Percentiles rank a stretch among this genome's conserved stretches.
Conservation (phyloP, 2,797 vertebrate genomes). For the Lutjanus argentimaculatus region DNA sequence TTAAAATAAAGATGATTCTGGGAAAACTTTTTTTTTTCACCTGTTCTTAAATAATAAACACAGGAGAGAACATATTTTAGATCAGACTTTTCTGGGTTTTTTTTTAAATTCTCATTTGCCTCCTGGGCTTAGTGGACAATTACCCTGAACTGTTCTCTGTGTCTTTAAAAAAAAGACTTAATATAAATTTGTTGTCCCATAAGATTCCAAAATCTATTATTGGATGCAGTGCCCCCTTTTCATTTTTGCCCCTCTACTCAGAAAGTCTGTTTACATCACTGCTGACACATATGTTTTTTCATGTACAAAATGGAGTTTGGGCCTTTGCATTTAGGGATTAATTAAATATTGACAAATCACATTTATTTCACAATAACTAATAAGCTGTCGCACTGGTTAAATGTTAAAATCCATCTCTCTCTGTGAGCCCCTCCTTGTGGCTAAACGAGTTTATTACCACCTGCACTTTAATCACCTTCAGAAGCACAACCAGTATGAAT, state of each 20-base stretch:
- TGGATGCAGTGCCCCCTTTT: background rate
- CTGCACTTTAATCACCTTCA: background rate
- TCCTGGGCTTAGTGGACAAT: no score
- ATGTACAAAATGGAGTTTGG: background rate
- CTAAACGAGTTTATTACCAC: constrained; percentile 57
- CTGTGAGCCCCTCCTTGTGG: constrained; percentile 79
- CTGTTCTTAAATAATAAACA: no score
- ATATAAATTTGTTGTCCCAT: no score
- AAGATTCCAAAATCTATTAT: no score
- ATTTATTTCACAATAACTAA: constrained; percentile 11
- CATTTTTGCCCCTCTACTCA: background rate
- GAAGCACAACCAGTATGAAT: background rate
- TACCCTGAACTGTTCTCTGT: no score
- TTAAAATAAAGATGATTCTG: no score
- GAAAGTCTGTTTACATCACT: background rate
- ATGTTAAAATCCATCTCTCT: constrained; percentile 22
- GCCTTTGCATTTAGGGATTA: background rate
- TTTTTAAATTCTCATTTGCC: no score
- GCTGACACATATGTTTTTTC: background rate
- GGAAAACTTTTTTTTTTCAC: no score
- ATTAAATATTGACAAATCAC: background rate
- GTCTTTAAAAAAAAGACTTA: no score
- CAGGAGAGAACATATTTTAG: no score
- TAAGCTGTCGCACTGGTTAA: background rate
- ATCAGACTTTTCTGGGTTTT: no score